Conservation (phyloP, 2,888 invertebrate genomes). For the Callinectes sapidus region DNA sequence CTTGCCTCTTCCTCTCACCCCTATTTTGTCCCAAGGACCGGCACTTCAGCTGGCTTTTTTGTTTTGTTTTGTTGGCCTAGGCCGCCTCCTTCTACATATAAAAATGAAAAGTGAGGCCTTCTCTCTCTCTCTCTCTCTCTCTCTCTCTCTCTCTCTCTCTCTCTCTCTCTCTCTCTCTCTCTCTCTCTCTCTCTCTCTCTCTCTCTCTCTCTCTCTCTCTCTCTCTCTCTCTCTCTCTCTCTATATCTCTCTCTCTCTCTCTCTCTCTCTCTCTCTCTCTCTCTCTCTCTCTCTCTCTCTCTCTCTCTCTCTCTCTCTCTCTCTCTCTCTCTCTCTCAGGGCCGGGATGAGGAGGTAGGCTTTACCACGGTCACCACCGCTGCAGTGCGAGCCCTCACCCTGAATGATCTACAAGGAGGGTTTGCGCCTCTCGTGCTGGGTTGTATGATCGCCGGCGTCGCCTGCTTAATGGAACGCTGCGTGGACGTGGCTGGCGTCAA, state of each 20-base stretch:
- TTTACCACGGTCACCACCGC: neutral
- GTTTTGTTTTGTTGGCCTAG: no score
- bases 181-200: no score
- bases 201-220: no score
- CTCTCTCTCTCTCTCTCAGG: neutral
- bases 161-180: no score
- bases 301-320: conserved; percentile 21
- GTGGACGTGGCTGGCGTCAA: neutral
- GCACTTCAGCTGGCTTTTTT: no score
- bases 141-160: no score
- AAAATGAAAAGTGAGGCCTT: no score
- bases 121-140: no score
- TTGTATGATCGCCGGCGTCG: conserved; percentile 9
- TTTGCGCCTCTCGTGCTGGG: conserved; percentile 37
- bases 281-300: neutral
- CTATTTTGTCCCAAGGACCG: no score
- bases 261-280: conserved; percentile 24
- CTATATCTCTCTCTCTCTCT: conserved; percentile 12
- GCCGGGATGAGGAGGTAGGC: neutral
- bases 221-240: no score
- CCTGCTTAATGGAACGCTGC: conserved; percentile 11
- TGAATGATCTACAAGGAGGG: conserved; percentile 47
- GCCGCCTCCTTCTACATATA: no score
- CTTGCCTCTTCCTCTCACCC: no score
- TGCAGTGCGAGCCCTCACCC: conserved; percentile 29